Percentiles rank a stretch among this genome's conserved stretches.
Evolutionary conservation across 2,888 invertebrate genomes (phyloP).

Genomic region (Leucania comma): DNA sequence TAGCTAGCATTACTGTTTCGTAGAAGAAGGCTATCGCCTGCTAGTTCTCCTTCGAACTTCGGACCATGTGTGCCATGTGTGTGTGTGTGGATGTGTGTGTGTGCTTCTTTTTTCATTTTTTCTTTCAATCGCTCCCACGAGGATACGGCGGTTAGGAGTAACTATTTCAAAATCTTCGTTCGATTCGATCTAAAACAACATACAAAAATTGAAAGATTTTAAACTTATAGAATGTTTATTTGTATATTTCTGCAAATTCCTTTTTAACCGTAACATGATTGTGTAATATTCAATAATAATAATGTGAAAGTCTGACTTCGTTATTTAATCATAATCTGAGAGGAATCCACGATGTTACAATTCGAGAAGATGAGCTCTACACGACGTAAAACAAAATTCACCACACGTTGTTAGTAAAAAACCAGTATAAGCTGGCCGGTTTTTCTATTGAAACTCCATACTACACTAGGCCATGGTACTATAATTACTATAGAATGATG

Average conservation of each 20-base stretch:
- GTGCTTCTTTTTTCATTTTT: too few species aligned
- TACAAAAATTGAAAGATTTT: too few species aligned
- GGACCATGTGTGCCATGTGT: too few species aligned
- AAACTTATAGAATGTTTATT: neutral
- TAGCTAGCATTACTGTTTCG: too few species aligned
- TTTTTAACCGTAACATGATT: slow-evolving; percentile 10
- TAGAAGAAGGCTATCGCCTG: too few species aligned
- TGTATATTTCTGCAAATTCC: neutral
- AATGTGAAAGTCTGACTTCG: slow-evolving; percentile 30
- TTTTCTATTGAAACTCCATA: neutral
- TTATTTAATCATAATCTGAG: slow-evolving; percentile 5
- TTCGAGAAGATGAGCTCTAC: neutral
- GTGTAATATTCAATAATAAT: slow-evolving; percentile 11
- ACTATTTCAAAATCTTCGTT: too few species aligned
- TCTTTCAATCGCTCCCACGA: too few species aligned
- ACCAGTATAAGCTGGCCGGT: neutral
- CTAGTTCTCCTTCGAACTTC: too few species aligned
- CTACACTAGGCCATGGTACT: neutral
- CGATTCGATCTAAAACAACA: too few species aligned
- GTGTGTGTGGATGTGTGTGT: too few species aligned
- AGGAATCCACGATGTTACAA: neutral
- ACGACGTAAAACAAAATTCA: neutral
- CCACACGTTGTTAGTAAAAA: neutral
- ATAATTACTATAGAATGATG: too few species aligned
- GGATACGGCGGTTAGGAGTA: too few species aligned